These are phyloP conservation scores for Tetramorium simillimum DNA, from an alignment of 1,140 invertebrate genomes.

Conservation along the genomic window DNA sequence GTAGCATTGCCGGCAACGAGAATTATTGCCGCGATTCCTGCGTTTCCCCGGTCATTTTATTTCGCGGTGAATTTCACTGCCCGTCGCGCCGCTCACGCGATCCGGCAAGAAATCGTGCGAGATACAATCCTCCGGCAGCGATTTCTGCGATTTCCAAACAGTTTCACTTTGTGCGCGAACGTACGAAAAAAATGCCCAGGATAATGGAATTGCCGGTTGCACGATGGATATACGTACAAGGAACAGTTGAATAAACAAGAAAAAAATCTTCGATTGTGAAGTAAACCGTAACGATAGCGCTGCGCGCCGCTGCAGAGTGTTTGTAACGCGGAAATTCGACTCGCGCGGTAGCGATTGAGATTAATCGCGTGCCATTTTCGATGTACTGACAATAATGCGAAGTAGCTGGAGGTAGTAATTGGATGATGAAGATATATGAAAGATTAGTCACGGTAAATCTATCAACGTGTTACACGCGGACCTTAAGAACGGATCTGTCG, in stretches of 20 bases:
- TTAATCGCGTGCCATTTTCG: constrained; percentile 44
- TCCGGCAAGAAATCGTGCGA: constrained; percentile 18
- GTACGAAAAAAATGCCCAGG: constrained; percentile 29
- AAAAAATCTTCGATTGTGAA: neutral
- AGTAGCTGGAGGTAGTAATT: neutral
- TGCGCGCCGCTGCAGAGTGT: neutral
- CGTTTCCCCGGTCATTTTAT: constrained; percentile 48
- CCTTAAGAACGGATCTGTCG: neutral
- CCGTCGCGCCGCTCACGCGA: constrained; percentile 33
- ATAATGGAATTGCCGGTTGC: constrained; percentile 38
- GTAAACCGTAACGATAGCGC: constrained; percentile 7
- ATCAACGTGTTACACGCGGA: constrained; percentile 6
- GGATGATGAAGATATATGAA: constrained; percentile 43
- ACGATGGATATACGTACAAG: neutral
- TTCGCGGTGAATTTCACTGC: constrained; percentile 32
- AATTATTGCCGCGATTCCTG: constrained; percentile 50
- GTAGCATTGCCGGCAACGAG: constrained; percentile 3
- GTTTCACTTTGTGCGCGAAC: constrained; percentile 26
- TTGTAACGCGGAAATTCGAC: constrained; percentile 38
- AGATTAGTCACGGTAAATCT: constrained; percentile 31
- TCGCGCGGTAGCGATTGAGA: constrained; percentile 47
- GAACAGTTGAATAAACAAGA: neutral
- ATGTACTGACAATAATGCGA: constrained; percentile 25
- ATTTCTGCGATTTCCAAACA: constrained; percentile 51
- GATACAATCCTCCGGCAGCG: constrained; percentile 43